Percentiles rank a stretch among this genome's conserved stretches.
phyloP scores from a whole-genome alignment of 1,140 invertebrate genomes.

The Radopholus similis region DNA sequence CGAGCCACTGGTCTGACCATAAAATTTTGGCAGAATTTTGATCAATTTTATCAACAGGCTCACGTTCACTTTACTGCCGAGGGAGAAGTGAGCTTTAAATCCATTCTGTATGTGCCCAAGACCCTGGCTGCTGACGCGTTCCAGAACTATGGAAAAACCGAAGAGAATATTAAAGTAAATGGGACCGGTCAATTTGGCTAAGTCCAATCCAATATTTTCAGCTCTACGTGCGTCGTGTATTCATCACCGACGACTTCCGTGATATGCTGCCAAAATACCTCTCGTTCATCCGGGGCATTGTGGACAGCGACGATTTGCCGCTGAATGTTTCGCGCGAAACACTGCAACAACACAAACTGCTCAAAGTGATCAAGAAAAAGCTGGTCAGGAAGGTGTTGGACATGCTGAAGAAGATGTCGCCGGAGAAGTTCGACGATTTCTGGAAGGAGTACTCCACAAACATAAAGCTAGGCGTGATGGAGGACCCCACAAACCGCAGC shows the following conservation, averaged over 20 bases:
- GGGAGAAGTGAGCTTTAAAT: slow-evolving; percentile 96
- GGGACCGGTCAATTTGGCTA: slow-evolving; percentile 7
- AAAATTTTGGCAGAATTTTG: not conserved
- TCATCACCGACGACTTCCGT: slow-evolving; percentile 98
- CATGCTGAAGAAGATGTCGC: slow-evolving; percentile 84
- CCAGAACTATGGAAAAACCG: slow-evolving; percentile 86
- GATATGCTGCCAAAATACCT: slow-evolving; percentile 99
- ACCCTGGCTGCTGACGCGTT: slow-evolving; percentile 85
- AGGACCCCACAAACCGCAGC: slow-evolving; percentile 91
- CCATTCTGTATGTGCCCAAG: slow-evolving; percentile 84
- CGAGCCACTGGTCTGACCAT: slow-evolving; percentile 69
- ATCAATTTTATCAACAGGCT: slow-evolving; percentile 6
- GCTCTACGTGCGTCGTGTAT: slow-evolving; percentile 89
- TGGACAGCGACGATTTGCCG: slow-evolving; percentile 98
- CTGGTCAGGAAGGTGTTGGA: slow-evolving; percentile 92
- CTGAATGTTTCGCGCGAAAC: slow-evolving; percentile 96
- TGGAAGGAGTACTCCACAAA: slow-evolving; percentile 99
- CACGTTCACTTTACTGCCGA: slow-evolving; percentile 95
- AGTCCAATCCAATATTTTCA: slow-evolving; percentile 49
- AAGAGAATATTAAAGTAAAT: slow-evolving; percentile 82
- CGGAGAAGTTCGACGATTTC: slow-evolving; percentile 85
- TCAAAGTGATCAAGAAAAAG: slow-evolving; percentile 99
- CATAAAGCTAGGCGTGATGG: slow-evolving; percentile 93
- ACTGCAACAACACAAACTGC: slow-evolving; percentile 90
- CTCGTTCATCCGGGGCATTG: slow-evolving; percentile 86